Evolutionary conservation across 2,888 invertebrate genomes (phyloP), one percentile per base, ranked within the genome.

Genomic region (Epicampocera succincta): DNA sequence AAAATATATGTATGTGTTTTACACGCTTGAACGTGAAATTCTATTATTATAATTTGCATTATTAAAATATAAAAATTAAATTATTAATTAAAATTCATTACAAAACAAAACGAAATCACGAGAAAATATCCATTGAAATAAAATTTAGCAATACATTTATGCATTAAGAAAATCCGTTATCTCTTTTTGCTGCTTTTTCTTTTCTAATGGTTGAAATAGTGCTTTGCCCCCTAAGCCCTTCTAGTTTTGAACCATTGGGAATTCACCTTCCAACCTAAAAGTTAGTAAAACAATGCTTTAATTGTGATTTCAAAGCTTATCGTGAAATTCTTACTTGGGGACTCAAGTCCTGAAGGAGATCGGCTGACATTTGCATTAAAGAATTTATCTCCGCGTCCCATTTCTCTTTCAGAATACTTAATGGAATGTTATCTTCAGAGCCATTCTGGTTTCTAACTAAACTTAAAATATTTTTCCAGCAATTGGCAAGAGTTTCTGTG

Each of bases 211-310:
- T 13, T 69, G 69, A 25, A 69, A 69, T 42, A 66, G 50, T 38
- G 29, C 69, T 69, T 54, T 69, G 33, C 56, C 69, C 56, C 42
- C 56, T 56, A 69, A 42, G 44, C 42, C 56, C 44, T 56, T 56
- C 66, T 74, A 60, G 42, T 80, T 63, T 80, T 63, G 66, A 73
- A 73, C 63, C 38, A 80, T 71, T 19, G 74, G 58, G 25, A 61
- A 40, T 63, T 38, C 50, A 61, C 25, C 42, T n/a, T 73, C 60
- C 61, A 77, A 44, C 69, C n/a, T n/a, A n/a, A n/a, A n/a, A n/a
- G n/a, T n/a, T n/a, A n/a, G n/a, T n/a, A n/a, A n/a, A n/a, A n/a
- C 71, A 44, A 44, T 17, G 40, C 12, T 8, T 68, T 46, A 68
- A 68, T 68, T 52, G 29, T 17, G 54, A 52, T 52, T 52, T 68